A percentile compares a stretch with the other conserved stretches of the same genome.
phyloP scores from a whole-genome alignment of 2,797 vertebrate genomes.

The Smutsia temminckii region DNA sequence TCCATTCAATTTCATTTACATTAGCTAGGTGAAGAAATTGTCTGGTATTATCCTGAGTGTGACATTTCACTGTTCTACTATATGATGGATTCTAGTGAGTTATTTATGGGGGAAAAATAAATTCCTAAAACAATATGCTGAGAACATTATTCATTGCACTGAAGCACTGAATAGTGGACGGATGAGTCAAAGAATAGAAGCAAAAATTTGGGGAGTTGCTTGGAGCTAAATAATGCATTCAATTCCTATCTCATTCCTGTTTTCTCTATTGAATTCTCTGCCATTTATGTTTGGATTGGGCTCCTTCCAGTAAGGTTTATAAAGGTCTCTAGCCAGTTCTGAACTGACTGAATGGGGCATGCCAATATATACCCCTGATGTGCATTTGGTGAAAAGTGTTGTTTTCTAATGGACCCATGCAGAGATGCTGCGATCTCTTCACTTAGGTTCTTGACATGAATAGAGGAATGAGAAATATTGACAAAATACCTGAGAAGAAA shows the following conservation, averaged over 20 bases:
- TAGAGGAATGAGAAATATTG: not conserved
- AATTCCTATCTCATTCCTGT: constrained; percentile 12
- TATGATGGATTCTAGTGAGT: constrained; percentile 41
- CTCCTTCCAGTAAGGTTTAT: not conserved
- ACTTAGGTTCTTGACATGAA: not conserved
- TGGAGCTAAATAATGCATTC: constrained; percentile 12
- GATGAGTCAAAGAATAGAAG: constrained; percentile 20
- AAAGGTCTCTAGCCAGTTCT: not conserved
- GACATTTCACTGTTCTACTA: constrained; percentile 46
- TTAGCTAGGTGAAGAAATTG: constrained; percentile 57
- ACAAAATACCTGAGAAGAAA: not conserved
- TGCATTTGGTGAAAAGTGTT: not conserved
- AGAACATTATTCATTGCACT: constrained; percentile 39
- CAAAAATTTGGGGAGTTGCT: not conserved
- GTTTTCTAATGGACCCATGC: not conserved
- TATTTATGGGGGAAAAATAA: constrained; percentile 26
- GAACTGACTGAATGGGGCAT: not conserved
- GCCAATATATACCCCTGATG: not conserved
- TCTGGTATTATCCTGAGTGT: constrained; percentile 23
- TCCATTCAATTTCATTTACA: constrained; percentile 73
- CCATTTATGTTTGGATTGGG: not conserved
- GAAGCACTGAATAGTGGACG: constrained; percentile 15
- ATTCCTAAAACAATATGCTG: constrained; percentile 36
- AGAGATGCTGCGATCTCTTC: not conserved
- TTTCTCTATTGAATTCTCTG: not conserved